A percentile compares a stretch with the other conserved stretches of the same genome.
phyloP scores from a whole-genome alignment of 1,140 invertebrate species.

The Euura lappo region DNA sequence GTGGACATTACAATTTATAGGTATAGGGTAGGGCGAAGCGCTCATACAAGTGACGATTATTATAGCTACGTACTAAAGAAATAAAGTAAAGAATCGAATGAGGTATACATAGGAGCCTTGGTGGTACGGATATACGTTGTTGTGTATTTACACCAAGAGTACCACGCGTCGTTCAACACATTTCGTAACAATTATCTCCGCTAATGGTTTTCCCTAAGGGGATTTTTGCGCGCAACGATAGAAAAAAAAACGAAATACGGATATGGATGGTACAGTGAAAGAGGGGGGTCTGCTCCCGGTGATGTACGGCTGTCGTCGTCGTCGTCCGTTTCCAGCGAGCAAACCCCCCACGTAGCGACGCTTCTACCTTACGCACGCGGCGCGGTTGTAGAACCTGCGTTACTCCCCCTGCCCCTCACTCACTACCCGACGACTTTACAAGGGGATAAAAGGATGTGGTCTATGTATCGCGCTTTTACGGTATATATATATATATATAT shows the following conservation, averaged over 20 bases:
- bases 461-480: conserved; percentile 53
- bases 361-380: conserved; percentile 9
- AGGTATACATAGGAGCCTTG: too few relatives aligned
- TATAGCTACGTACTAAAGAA: too few relatives aligned
- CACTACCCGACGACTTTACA: conserved; percentile 32
- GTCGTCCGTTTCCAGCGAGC: too few relatives aligned
- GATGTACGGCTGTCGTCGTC: too few relatives aligned
- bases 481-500: background rate
- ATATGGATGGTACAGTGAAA: conserved; percentile 3
- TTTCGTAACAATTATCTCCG: conserved; percentile 43
- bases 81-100: too few relatives aligned
- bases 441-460: conserved; percentile 60
- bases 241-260: background rate
- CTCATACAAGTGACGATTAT: too few relatives aligned
- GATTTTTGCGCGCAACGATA: background rate
- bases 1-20: too few relatives aligned
- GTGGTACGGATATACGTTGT: background rate
- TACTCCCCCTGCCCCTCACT: too few relatives aligned
- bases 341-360: conserved; percentile 21
- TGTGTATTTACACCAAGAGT: background rate
- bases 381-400: conserved; percentile 1
- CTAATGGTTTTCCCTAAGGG: conserved; percentile 34
- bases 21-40: too few relatives aligned
- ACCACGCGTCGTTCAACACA: conserved; percentile 24
- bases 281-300: background rate